Conservation (phyloP, 2,888 invertebrate species). For the Eretmocerus hayati region DNA sequence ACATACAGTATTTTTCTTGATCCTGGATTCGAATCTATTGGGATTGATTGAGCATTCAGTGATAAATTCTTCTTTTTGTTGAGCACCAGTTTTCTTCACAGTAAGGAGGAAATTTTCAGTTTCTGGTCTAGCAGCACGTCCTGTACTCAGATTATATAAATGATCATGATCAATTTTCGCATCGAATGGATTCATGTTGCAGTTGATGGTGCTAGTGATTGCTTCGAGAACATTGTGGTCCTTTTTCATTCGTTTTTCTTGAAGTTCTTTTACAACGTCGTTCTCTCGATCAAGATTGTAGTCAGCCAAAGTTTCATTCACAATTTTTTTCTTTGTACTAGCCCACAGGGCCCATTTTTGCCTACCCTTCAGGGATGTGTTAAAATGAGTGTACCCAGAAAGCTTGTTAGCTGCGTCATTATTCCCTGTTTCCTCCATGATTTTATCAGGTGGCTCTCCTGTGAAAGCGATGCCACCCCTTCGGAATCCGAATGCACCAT, state of each 20-base stretch:
- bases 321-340: background rate
- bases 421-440: constrained; percentile 25
- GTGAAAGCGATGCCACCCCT: constrained; percentile 23
- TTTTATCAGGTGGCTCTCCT: constrained; percentile 21
- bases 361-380: constrained; percentile 8
- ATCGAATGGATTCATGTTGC: constrained; percentile 5
- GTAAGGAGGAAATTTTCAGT: background rate
- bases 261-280: background rate
- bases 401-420: constrained; percentile 23
- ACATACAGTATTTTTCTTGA: constrained; percentile 26
- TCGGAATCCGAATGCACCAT: constrained; percentile 22
- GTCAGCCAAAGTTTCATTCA: background rate
- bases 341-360: constrained; percentile 21
- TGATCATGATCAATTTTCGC: background rate
- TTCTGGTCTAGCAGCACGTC: background rate
- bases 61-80: background rate
- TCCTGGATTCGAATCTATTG: constrained; percentile 21
- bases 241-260: background rate
- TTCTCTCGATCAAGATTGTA: background rate
- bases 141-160: background rate
- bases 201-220: background rate
- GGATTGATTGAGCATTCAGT: background rate
- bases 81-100: background rate
- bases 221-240: background rate
- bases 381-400: constrained; percentile 12